Evolutionary conservation across 2,113 vertebrate species (phyloP).

Genomic region (Sorex fumeus): DNA sequence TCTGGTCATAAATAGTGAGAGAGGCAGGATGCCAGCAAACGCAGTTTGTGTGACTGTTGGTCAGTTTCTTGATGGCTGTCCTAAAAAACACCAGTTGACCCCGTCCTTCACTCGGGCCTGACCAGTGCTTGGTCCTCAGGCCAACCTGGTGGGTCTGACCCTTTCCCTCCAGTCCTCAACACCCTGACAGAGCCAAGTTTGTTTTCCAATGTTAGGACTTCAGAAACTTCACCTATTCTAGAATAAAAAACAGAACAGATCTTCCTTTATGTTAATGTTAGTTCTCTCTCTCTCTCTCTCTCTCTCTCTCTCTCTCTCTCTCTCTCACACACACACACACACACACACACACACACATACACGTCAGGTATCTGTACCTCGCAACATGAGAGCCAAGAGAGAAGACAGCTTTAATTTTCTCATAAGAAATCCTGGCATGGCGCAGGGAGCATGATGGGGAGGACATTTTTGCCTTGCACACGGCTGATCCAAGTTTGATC

Average conservation of each 20-base stretch:
- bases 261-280: not conserved
- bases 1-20: slow-evolving; percentile 11
- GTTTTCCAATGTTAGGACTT: no score
- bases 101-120: not conserved
- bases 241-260: not conserved
- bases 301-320: no score
- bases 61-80: slow-evolving; percentile 21
- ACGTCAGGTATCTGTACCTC: no score
- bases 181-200: not conserved
- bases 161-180: slow-evolving; percentile 4
- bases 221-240: no score
- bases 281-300: not conserved
- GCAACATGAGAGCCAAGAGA: not conserved
- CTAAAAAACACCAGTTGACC: slow-evolving; percentile 2
- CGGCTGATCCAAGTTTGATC: no score
- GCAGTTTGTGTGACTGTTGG: not conserved
- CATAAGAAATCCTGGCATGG: not conserved
- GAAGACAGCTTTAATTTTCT: not conserved
- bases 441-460: no score
- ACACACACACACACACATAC: no score
- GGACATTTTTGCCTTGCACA: no score
- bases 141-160: not conserved
- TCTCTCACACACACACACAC: no score
- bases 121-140: not conserved
- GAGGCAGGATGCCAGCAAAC: not conserved